Conservation (phyloP, 1,140 invertebrate genomes). For the Zaprionus inermis region DNA sequence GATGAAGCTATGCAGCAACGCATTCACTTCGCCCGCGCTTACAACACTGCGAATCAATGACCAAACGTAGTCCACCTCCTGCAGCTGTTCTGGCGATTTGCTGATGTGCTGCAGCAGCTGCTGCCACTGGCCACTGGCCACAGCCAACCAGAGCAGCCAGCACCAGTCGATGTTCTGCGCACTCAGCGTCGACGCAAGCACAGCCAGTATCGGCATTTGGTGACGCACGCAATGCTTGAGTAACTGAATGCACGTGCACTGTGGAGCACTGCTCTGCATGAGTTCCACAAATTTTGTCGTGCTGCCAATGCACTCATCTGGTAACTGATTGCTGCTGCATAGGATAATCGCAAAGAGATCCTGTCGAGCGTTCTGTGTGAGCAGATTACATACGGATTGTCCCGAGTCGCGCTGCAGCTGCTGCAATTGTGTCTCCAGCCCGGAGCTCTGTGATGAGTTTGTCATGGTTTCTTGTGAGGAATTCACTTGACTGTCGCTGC, state of each 20-base stretch:
- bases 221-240: slow-evolving; percentile 76
- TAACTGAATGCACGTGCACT: slow-evolving; percentile 83
- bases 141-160: slow-evolving; percentile 86
- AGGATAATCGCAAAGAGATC: slow-evolving; percentile 78
- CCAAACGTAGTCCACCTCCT: slow-evolving; percentile 54
- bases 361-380: slow-evolving; percentile 44
- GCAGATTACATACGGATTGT: slow-evolving; percentile 55
- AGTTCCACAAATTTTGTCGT: slow-evolving; percentile 57
- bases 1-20: slow-evolving; percentile 85
- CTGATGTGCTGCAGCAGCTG: slow-evolving; percentile 46
- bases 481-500: slow-evolving; percentile 52
- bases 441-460: slow-evolving; percentile 61
- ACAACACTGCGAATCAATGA: slow-evolving; percentile 83
- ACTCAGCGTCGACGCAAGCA: slow-evolving; percentile 85
- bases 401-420: slow-evolving; percentile 39
- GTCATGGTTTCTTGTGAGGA: slow-evolving; percentile 76
- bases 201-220: slow-evolving; percentile 85
- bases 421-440: slow-evolving; percentile 51
- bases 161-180: slow-evolving; percentile 77
- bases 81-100: slow-evolving; percentile 34
- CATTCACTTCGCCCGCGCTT: slow-evolving; percentile 81
- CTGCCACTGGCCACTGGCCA: slow-evolving; percentile 81
- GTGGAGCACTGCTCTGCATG: slow-evolving; percentile 44
- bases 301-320: slow-evolving; percentile 48
- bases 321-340: slow-evolving; percentile 53